Evolutionary conservation across 2,888 invertebrate species (phyloP), one percentile per base, ranked within the genome.

Genomic region (Eristalinus aeneus): DNA sequence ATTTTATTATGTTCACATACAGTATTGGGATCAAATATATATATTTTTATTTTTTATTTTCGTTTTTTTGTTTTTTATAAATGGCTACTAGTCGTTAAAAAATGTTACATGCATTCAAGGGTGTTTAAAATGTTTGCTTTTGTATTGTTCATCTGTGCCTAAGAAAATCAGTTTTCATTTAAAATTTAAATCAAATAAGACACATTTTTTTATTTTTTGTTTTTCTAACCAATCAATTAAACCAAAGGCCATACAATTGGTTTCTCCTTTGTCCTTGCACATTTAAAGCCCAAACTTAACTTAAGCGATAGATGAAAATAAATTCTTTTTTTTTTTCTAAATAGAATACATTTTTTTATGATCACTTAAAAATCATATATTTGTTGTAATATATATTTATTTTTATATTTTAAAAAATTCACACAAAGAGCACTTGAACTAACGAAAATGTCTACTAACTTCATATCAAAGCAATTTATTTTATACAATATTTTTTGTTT

Each of bases 341-440:
- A 9, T 11, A 16, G n/a, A 46, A 23, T 36, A 58, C 23, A 12
- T 27, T 64, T 56, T 39, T 53, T 46, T 46, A 46, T 46, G 46
- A 46, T 46, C 16, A 16, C 16, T 46, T 46, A 16, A 46, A 46
- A 46, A 46, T 46, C 46, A 46, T 46, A 46, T 12, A 11, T 32
- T 27, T 56, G 23, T 56, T 23, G 23, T 23, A 56, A 56, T 56
- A 56, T 23, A n/a, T 64, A 34, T 22, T 20, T 73, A 1, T 67
- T 12, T 72, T 65, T 79, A 23, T 53, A n/a, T 32, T 54, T 31
- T 64, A 56, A 31, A 46, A 56, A 31, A 46, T 75, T 20, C 69
- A 75, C 75, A 71, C 54, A 75, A 81, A 75, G 75, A 81, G 81
- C 81, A 81, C 81, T 81, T 75, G 75, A 81, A 71, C 75, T 64